phyloP scores from a whole-genome alignment of 2,113 vertebrate species.

The Corythornis cristatus region DNA sequence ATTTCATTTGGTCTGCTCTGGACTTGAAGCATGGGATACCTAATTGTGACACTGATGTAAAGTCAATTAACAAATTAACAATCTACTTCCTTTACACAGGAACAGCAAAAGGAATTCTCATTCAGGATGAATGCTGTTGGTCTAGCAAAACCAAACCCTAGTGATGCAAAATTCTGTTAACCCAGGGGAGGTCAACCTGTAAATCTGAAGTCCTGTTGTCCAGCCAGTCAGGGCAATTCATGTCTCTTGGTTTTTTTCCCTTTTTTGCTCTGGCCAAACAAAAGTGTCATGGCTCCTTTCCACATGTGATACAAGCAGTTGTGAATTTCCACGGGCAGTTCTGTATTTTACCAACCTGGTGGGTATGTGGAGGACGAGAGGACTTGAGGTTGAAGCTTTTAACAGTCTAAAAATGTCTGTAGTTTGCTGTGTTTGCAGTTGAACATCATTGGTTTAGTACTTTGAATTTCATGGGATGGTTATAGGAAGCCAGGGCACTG shows the following conservation, averaged over 20 bases:
- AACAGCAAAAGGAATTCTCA: neutral
- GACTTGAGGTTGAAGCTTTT: neutral
- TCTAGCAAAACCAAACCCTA: neutral
- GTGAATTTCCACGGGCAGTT: neutral
- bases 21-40: neutral
- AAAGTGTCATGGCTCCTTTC: neutral
- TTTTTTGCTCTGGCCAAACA: neutral
- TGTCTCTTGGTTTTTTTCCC: fast-evolving
- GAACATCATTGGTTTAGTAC: neutral
- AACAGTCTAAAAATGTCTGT: neutral
- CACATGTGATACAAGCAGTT: fast-evolving
- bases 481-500: neutral
- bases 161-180: neutral
- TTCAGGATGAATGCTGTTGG: neutral
- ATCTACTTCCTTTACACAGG: neutral
- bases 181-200: fast-evolving
- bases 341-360: neutral
- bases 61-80: neutral
- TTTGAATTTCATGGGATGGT: neutral
- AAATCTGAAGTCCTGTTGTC: neutral
- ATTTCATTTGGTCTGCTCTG: neutral
- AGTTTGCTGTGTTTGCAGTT: neutral
- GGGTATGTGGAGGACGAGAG: fast-evolving
- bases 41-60: neutral
- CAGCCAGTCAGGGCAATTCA: fast-evolving